Base-by-base conservation (phyloP, 2,888 invertebrate genomes). In the Netelia inedita region DNA sequence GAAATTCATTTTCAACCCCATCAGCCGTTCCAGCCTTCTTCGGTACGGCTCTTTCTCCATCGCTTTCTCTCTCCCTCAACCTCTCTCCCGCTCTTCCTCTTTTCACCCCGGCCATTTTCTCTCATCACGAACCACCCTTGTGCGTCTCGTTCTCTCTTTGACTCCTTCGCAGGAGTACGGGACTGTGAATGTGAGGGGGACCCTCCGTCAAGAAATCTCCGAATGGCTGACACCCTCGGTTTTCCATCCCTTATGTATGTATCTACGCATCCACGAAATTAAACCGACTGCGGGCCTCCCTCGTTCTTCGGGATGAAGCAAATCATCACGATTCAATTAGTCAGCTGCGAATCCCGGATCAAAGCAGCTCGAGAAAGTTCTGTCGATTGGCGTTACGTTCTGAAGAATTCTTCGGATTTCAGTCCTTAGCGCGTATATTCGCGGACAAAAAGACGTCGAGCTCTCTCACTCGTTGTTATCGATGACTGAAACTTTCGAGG, bases 181-280 rank as follows among this genome's bases (percentile, higher is more conserved):
- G 35, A 19, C 57, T 35, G 9, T 11, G 28, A 35, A 53, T 19
- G 65, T 46, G 68, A 61, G 19, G 16, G 55, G 53, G 71, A 75
- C 79, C 71, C 83, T 80, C 66, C 84, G 80, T 79, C 81, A 79
- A 86, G 86, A 76, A 82, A 85, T 85, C 76, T 82, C 82, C 75
- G 75, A 79, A 79, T 71, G 79, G 82, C 74, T 41, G 79, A 59
- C 74, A 79, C 82, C 85, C 83, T 81, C 73, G 83, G 71, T 68
- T 81, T 72, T 79, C n/a, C 57, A 19, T 46, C 14, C 14, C 46
- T 35, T 50, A 28, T 71, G 65, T 16, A 19, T 75, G 28, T 57
- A 50, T 73, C 35, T 53, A 46, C 55, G 21, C 19, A 75, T 74
- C 11, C 74, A 14, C 76, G 85, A 85, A 85, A 82, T 85, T 79